Conservation (phyloP, 2,113 vertebrate genomes). For the Carollia perspicillata region DNA sequence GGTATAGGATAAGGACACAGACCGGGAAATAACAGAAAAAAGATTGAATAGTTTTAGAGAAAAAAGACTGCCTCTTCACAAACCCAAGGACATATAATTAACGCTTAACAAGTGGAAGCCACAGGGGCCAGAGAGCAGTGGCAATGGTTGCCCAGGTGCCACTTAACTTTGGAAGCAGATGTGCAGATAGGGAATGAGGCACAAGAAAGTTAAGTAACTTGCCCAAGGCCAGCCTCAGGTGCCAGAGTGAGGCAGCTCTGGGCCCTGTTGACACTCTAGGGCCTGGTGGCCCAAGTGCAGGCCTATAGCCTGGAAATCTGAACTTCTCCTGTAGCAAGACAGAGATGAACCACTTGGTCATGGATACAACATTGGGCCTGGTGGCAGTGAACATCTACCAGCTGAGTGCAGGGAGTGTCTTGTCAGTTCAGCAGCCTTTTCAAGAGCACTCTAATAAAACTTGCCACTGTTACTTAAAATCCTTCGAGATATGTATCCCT, state of each 20-base stretch:
- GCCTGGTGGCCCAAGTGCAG: background rate
- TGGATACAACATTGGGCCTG: background rate
- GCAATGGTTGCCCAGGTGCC: background rate
- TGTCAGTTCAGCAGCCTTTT: background rate
- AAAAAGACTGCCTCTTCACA: background rate
- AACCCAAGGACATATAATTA: background rate
- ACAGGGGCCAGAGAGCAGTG: background rate
- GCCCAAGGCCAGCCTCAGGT: background rate
- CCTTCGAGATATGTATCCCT: background rate
- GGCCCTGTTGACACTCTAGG: background rate
- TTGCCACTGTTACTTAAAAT: background rate
- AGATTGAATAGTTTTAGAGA: too few species aligned
- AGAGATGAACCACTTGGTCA: background rate
- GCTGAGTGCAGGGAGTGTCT: background rate
- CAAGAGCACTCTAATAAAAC: background rate
- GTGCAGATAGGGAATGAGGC: background rate
- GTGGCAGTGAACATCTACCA: background rate
- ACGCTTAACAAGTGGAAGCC: background rate
- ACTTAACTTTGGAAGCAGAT: background rate
- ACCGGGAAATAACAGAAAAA: background rate
- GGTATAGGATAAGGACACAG: background rate
- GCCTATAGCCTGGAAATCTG: background rate
- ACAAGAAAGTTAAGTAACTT: background rate
- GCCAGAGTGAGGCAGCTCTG: background rate
- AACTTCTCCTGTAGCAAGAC: background rate